Percentiles rank a stretch among this genome's conserved stretches.
Evolutionary conservation across 1,140 invertebrate species (phyloP).

Genomic region (Pseudomyrmex concolor): DNA sequence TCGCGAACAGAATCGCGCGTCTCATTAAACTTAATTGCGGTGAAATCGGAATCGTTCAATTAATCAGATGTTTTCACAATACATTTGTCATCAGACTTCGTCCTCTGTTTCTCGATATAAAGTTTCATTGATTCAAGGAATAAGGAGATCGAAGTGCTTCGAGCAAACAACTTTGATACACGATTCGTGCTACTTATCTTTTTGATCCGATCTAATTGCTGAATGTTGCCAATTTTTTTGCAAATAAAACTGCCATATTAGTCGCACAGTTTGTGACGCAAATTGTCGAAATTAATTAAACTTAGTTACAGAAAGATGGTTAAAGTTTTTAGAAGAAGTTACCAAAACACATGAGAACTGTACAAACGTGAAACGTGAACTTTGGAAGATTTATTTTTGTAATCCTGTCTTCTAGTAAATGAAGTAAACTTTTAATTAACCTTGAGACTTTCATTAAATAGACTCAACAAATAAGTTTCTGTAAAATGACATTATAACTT

Average conservation of each 20-base stretch:
- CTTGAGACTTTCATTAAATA: background rate
- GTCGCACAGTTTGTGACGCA: background rate
- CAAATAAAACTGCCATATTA: background rate
- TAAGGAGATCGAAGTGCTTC: background rate
- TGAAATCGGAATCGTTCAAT: constrained; percentile 35
- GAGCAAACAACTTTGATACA: background rate
- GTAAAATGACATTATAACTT: constrained; percentile 27
- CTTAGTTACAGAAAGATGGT: background rate
- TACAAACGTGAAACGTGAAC: constrained; percentile 7
- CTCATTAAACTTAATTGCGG: constrained; percentile 34
- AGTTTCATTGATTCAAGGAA: background rate
- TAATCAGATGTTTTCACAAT: constrained; percentile 3
- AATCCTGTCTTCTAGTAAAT: background rate
- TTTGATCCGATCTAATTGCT: background rate
- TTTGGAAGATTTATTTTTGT: background rate
- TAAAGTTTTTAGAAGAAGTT: constrained; percentile 9
- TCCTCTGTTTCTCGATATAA: background rate
- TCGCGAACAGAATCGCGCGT: background rate
- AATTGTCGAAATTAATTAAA: constrained; percentile 15
- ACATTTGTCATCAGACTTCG: background rate
- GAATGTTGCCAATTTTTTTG: background rate
- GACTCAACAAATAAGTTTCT: constrained; percentile 7
- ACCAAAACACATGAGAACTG: background rate
- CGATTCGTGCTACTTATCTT: too few relatives aligned
- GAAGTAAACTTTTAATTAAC: constrained; percentile 18